Base-by-base conservation (phyloP, 1,140 invertebrate genomes). In the Pseudoatta argentina region DNA sequence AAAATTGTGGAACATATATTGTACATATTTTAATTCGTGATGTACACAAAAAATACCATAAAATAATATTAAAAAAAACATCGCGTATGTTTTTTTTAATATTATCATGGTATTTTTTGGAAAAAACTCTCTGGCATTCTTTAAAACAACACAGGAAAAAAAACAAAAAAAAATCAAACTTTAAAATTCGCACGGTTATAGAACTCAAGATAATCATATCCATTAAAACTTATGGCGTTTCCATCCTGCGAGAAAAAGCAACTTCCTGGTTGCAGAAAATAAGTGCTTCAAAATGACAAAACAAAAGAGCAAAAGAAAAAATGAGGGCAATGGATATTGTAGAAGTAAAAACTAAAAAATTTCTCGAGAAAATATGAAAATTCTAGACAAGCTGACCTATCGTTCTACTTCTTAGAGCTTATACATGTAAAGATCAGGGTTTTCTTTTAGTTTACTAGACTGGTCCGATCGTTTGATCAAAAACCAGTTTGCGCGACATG, bases 381-480 rank as follows among this genome's bases (percentile, higher is more conserved):
- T 79, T 14, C 6, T 72, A 57, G 69, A 82, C 59, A 24, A 21
- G 51, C 18, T 76, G 87, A 88, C 85, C 87, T 67, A 87, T 83
- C 57, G 86, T 90, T 18, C 88, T 44, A 86, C 55, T 90, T 90
- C 79, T 34, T 21, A 21, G 73, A 69, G 63, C 44, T 81, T 48
- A 24, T 24, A 48, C 16, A 24, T 48, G 48, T 69, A 71, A 75
- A 61, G 76, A 90, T 86, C 21, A 48, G 83, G 30, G 12, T n/a
- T 88, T 39, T 39, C 66, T 67, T 83, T 82, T 86, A 86, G 88
- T 85, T 78, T 44, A 51, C 75, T 61, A 71, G 86, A 90, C 89
- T 91, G 88, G 89, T 90, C 86, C 86, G 89, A 89, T 89, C 89
- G 63, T 59, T 76, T 76, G 78, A 85, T 89, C 77, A 18, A 61